Base-by-base conservation (phyloP, 1,140 invertebrate genomes). In the Micrasema minimum region DNA sequence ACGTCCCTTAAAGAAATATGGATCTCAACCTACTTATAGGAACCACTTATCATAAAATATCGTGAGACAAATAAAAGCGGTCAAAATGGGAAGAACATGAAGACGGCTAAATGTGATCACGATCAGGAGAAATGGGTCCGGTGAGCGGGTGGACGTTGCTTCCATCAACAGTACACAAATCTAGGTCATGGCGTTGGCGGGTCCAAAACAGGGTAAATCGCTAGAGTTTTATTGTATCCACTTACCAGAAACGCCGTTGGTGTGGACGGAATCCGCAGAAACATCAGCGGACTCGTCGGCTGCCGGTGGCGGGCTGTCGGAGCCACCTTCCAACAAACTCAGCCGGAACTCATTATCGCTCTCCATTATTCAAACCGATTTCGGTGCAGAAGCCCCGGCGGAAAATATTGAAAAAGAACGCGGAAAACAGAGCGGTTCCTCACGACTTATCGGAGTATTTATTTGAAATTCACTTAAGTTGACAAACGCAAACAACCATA, bases 241-340 rank as follows among this genome's bases (percentile, higher is more conserved):
- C 26, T 76, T 73, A 74, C 79, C 74, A 75, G 82, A 81, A 76
- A 79, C 80, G 71, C 81, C 81, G 76, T 77, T 78, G 68, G 79
- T 75, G 72, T 84, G 81, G 46, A 76, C 37, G 20, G 59, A 64
- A 22, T 64, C 69, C 2, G 69, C 45, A 12, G 69, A 14, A 31
- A 31, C 61, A 16, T 48, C 51, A 18, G 16, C 23, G 22, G 78
- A 67, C 68, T 77, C 78, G 77, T 81, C 81, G 59, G 77, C 55
- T 6, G 76, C 73, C 74, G 80, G 76, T 74, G 80, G 80, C 48
- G 78, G 45, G 22, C 50, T 82, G 76, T 81, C 80, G 82, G 82
- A 80, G 78, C 79, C 82, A 80, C 83, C 81, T 83, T 82, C 82
- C 71, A 80, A 76, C 74, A 79, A 77, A 77, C 82, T 81, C 70